phyloP scores from a whole-genome alignment of 2,113 vertebrate species.

The Dendropsophus ebraccatus region DNA sequence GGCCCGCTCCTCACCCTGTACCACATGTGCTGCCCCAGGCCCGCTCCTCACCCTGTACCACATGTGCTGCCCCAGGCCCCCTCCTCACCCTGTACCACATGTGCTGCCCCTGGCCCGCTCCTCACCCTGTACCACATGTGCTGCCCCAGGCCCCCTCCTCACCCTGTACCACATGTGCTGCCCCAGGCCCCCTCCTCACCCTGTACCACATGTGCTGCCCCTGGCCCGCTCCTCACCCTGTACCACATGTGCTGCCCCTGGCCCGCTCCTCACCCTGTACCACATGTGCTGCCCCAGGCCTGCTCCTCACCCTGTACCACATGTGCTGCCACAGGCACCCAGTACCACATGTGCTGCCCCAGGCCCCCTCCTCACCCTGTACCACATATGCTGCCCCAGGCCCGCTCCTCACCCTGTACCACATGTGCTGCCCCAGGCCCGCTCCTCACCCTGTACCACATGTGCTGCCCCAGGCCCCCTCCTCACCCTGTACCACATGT shows the following conservation, averaged over 20 bases:
- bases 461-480: not conserved
- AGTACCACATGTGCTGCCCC: too few species aligned
- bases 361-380: slow-evolving; percentile 74
- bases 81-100: slow-evolving; percentile 75
- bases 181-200: slow-evolving; percentile 68
- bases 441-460: slow-evolving; percentile 75
- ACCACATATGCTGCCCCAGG: not conserved
- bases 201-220: slow-evolving; percentile 52
- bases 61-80: not conserved
- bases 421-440: not conserved
- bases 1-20: slow-evolving; percentile 75
- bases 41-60: slow-evolving; percentile 75
- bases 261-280: slow-evolving; percentile 75
- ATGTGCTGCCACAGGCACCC: not conserved
- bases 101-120: not conserved
- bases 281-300: not conserved
- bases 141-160: not conserved
- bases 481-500: slow-evolving; percentile 75
- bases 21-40: not conserved
- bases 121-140: slow-evolving; percentile 75
- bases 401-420: slow-evolving; percentile 75
- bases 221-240: slow-evolving; percentile 73
- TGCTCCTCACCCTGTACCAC: slow-evolving; percentile 75
- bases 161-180: slow-evolving; percentile 73
- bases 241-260: too few species aligned